Evolutionary conservation across 1,140 invertebrate species (phyloP), one percentile per base, ranked within the genome.

Genomic region (Hypsibius dujardini): DNA sequence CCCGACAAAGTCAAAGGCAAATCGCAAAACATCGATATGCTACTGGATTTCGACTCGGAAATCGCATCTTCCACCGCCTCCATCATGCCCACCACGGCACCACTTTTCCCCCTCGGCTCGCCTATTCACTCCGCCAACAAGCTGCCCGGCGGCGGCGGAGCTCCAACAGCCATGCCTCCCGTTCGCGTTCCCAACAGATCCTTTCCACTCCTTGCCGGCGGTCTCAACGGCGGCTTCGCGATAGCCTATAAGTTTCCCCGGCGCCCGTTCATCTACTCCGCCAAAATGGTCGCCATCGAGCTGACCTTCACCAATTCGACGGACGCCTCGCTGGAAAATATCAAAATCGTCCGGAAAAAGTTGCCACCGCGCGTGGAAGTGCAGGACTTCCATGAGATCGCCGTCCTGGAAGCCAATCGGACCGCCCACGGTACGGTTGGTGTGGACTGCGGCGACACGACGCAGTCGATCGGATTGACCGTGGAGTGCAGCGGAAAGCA

Each of bases 381-480:
- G 46, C 87, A 92, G 76, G 89, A 90, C 74, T 94, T 94, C 80
- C 83, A 86, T 14, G 82, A 85, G 46, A 86, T 95, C 67, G 78
- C 74, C 60, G 74, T 81, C 59, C 78, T 88, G 28, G 84, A 84
- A 46, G 84, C 84, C 1, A 76, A 77, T 60, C 76, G 77, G 46
- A 76, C 74, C 2, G 75, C 74, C 1, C 75, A 76, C 46, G 77
- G 78, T 28, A 86, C 86, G 0, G 78, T 95, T 73, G 92, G 90
- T 14, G 84, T 96, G 46, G 92, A 97, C 81, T 97, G 92, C 78
- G 92, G 91, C 74, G 94, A 97, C 79, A 90, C 90, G 1, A 92
- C 88, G 62, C 90, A 94, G 79, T 85, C 89, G 1, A 67, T 67
- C 62, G 12, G 12, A 70, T 72, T n/a, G 71, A 12, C 75, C 72